Percentiles rank a stretch among this genome's conserved stretches.
phyloP scores from a whole-genome alignment of 1,140 invertebrate genomes.

The Eubasilissa regina region DNA sequence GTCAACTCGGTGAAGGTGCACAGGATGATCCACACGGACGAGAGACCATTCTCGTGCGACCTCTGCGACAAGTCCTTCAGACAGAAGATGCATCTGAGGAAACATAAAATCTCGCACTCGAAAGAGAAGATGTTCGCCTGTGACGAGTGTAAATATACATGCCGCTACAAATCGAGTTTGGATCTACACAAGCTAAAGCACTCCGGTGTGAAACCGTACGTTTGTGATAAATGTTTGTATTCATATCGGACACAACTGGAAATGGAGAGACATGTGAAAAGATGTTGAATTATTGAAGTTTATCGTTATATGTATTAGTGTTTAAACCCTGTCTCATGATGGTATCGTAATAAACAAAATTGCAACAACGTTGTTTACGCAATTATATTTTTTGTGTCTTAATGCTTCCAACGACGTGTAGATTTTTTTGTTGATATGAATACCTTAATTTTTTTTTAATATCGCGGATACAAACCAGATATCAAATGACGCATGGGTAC shows the following conservation, averaged over 20 bases:
- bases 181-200: slow-evolving; percentile 27
- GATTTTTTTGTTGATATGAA: not conserved
- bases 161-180: slow-evolving; percentile 17
- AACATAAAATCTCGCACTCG: slow-evolving; percentile 30
- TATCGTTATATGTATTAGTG: not conserved
- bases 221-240: slow-evolving; percentile 21
- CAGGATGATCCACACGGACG: slow-evolving; percentile 26
- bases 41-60: slow-evolving; percentile 21
- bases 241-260: slow-evolving; percentile 26
- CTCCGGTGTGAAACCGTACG: slow-evolving; percentile 15
- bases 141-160: slow-evolving; percentile 18
- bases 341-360: too few species aligned
- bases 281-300: slow-evolving; percentile 7
- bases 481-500: too few species aligned
- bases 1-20: slow-evolving; percentile 30
- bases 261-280: slow-evolving; percentile 27
- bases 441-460: not conserved
- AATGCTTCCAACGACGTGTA: too few species aligned
- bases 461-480: too few species aligned
- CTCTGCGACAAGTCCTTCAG: slow-evolving; percentile 19
- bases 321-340: not conserved
- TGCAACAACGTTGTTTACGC: not conserved
- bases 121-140: slow-evolving; percentile 37
- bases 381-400: too few species aligned
- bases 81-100: slow-evolving; percentile 28